A percentile compares a stretch with the other conserved stretches of the same genome.
These are phyloP conservation scores for Nycticebus coucang DNA, from an alignment of 2,113 vertebrate genomes.

Conservation along the genomic window DNA sequence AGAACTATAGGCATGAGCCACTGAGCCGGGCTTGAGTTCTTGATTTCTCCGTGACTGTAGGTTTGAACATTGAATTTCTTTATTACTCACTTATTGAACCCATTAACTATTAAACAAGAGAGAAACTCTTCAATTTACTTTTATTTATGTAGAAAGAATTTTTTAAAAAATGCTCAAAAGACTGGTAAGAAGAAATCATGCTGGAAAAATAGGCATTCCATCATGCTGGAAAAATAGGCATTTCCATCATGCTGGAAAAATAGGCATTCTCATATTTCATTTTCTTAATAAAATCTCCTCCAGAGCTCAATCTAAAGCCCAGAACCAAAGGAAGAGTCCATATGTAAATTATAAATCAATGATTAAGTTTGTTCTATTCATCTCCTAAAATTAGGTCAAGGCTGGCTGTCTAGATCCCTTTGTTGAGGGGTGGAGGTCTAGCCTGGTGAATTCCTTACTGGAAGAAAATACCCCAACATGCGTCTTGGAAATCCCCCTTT, in stretches of 20 bases:
- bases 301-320: not conserved
- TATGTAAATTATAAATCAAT: not conserved
- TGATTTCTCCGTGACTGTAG: not conserved
- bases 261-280: not conserved
- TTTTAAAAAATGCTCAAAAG: conserved; percentile 32
- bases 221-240: not conserved
- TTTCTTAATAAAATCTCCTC: not conserved
- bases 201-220: not conserved
- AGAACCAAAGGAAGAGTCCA: not conserved
- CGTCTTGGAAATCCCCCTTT: not conserved
- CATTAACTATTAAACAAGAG: conserved; percentile 24
- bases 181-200: not conserved
- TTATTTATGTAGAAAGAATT: not conserved
- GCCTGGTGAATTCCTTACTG: not conserved
- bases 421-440: not conserved
- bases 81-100: not conserved
- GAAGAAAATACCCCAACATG: not conserved
- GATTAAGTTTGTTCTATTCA: not conserved
- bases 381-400: not conserved
- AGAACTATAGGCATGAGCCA: too few species aligned
- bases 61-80: conserved; percentile 55
- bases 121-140: not conserved
- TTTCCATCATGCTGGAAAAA: not conserved
- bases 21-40: not conserved
- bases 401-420: not conserved